phyloP scores from a whole-genome alignment of 35 echinoderm and acorn worm species.

The Acanthaster planci region DNA sequence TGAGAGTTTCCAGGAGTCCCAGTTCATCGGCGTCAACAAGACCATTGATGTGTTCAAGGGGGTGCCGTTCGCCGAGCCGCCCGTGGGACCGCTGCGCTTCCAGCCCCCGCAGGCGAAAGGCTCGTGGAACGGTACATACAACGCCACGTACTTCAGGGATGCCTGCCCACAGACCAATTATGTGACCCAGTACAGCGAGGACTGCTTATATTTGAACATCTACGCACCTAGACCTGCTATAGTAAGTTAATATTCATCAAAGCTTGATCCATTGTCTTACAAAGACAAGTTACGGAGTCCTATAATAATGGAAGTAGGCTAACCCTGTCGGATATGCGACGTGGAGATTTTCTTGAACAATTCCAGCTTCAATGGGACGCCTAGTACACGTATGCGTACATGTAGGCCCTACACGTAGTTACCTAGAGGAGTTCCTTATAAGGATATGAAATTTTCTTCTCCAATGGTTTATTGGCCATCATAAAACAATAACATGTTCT shows the following conservation, averaged over 20 bases:
- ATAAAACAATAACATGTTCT: too few species aligned
- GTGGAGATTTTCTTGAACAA: too few species aligned
- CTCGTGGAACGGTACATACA: conserved; percentile 22
- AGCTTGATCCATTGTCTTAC: too few species aligned
- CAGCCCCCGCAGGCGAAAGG: conserved; percentile 42
- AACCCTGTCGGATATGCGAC: too few species aligned
- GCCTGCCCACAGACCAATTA: not conserved
- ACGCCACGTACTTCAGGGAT: conserved; percentile 41
- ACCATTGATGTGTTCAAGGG: conserved; percentile 57
- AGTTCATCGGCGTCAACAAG: conserved; percentile 29
- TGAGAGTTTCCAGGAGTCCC: conserved; percentile 26
- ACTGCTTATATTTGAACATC: conserved; percentile 86
- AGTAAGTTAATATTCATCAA: not conserved
- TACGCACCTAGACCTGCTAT: conserved; percentile 59
- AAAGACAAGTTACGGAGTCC: too few species aligned
- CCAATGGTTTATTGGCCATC: too few species aligned
- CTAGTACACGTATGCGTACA: too few species aligned
- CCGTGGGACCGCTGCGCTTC: conserved; percentile 59
- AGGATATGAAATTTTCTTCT: too few species aligned
- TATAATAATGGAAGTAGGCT: too few species aligned
- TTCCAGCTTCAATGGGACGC: too few species aligned
- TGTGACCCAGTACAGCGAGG: conserved; percentile 18
- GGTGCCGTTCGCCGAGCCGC: conserved; percentile 67
- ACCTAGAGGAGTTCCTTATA: too few species aligned
- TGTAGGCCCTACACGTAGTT: too few species aligned